A percentile compares a stretch with the other conserved stretches of the same genome.
Evolutionary conservation across 2,113 vertebrate species (phyloP).

Genomic region (Lasiurus cinereus): DNA sequence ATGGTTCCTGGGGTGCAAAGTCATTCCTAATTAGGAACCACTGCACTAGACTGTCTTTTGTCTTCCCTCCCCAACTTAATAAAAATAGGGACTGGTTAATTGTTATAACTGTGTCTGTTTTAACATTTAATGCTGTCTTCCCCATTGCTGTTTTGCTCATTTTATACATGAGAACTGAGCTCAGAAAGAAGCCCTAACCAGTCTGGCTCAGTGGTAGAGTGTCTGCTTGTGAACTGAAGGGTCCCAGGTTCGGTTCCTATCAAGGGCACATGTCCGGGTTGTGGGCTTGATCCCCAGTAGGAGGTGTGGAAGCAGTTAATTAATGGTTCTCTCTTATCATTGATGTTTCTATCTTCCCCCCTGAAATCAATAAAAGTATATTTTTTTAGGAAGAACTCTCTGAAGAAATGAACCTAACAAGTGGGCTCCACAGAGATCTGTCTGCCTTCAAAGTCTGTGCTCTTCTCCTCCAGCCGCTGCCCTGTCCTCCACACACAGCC

Average conservation of each 20-base stretch:
- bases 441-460: not conserved
- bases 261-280: too few species aligned
- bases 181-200: not conserved
- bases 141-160: not conserved
- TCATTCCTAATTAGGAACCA: not conserved
- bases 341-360: too few species aligned
- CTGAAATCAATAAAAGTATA: too few species aligned
- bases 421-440: not conserved
- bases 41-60: not conserved
- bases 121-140: not conserved
- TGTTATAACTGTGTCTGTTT: not conserved
- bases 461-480: not conserved
- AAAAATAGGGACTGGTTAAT: not conserved
- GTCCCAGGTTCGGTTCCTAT: too few species aligned
- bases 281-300: too few species aligned
- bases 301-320: too few species aligned
- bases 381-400: not conserved
- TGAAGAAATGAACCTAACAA: not conserved
- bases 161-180: not conserved
- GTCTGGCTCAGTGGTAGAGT: too few species aligned
- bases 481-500: not conserved
- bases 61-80: not conserved
- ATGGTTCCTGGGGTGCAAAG: not conserved
- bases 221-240: too few species aligned
- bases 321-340: too few species aligned